Evolutionary conservation across 2,797 vertebrate genomes (phyloP).

Genomic region (Oryzias sinensis): DNA sequence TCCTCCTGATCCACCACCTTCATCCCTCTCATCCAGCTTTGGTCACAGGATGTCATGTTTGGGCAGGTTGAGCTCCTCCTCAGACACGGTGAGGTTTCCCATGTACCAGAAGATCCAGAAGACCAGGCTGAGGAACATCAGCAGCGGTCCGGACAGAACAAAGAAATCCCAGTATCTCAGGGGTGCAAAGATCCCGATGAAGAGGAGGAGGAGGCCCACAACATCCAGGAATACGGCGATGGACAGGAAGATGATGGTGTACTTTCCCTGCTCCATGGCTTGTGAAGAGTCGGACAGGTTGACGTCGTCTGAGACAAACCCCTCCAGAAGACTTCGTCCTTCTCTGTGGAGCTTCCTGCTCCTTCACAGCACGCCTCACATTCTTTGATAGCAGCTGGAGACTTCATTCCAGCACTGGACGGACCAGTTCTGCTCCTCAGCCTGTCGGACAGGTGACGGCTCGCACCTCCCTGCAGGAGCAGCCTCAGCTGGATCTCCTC

Average conservation of each 20-base stretch:
- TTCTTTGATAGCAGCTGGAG: conserved; percentile 17
- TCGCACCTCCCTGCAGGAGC: too few species aligned
- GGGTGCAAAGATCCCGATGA: conserved; percentile 80
- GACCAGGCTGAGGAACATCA: conserved; percentile 84
- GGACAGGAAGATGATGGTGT: conserved; percentile 57
- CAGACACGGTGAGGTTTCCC: conserved; percentile 78
- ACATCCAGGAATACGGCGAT: conserved; percentile 80
- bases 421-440: conserved; percentile 45
- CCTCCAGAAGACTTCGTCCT: background rate
- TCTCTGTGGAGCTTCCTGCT: conserved; percentile 11
- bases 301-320: conserved; percentile 10
- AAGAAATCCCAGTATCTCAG: conserved; percentile 89
- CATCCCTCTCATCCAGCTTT: background rate
- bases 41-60: conserved; percentile 43
- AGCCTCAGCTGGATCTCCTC: background rate
- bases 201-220: conserved; percentile 76
- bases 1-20: background rate
- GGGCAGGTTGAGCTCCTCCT: conserved; percentile 69
- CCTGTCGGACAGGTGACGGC: background rate
- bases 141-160: conserved; percentile 80
- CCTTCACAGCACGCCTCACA: conserved; percentile 39
- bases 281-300: background rate
- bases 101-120: conserved; percentile 90
- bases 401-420: conserved; percentile 50
- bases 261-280: conserved; percentile 67